Evolutionary conservation across 2,797 vertebrate species (phyloP), one percentile per base, ranked within the genome.

Genomic region (Gymnothorax javanicus): DNA sequence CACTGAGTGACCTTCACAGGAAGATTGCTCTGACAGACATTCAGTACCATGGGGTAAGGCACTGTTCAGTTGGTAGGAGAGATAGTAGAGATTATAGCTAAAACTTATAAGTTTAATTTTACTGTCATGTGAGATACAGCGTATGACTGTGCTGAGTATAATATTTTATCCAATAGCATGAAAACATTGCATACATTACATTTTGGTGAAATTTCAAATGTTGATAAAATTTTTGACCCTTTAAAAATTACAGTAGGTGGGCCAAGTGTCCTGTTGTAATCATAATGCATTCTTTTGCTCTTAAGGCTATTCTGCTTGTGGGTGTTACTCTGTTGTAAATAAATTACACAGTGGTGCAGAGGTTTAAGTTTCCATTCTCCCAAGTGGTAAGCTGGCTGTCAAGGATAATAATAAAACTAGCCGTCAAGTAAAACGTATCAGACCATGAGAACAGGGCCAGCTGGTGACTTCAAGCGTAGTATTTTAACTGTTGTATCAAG

Each of bases 351-450:
- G 92, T 94, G 91, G 92, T n/a, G 52, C 17, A 81, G 23, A 81
- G 77, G 50, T 20, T 89, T 91, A 89, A 87, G 90, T 91, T 88
- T 89, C 91, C 93, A 93, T 92, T 94, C 91, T 86, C 88, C 87
- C 87, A 89, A 90, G 90, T 92, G 93, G 93, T 85, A 90, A 83
- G 90, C 89, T 90, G 91, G 90, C 86, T 87, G 88, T 88, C 90
- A 91, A 94, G 92, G n/a, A 27, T 27, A 25, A 77, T 13, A 77
- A 93, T 90, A 88, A 85, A 83, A 77, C 71, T 86, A 87, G 54
- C 84, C 85, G 87, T 57, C 84, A 86, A 88, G 87, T 87, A 90
- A 12, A 13, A 23, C 43, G 15, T 13, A 73, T 73, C 25, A 17
- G 27, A 43, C 25, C 73, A 15, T 33, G 43, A 77, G 6, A 17